phyloP scores from a whole-genome alignment of 2,797 vertebrate species.

The Pteropus rufus region DNA sequence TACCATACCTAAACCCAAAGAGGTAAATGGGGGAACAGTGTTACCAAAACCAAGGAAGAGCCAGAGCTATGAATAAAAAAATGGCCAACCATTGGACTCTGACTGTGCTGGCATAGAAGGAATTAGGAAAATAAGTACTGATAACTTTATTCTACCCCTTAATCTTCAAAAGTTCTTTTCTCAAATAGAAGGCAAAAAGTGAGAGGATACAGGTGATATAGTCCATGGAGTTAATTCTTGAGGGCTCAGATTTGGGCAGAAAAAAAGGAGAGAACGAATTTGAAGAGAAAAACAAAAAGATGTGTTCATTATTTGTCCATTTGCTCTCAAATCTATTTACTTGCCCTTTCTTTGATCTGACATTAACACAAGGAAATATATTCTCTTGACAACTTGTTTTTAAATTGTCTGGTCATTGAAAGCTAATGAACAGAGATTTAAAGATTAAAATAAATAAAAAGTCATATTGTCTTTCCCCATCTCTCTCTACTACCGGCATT shows the following conservation, averaged over 20 bases:
- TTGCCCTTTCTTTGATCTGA: background rate
- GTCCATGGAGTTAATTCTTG: background rate
- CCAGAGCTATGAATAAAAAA: background rate
- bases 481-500: background rate
- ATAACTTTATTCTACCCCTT: background rate
- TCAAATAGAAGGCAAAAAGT: background rate
- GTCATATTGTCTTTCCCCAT: background rate
- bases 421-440: background rate
- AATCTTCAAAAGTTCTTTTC: background rate
- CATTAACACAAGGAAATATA: background rate
- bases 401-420: background rate
- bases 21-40: background rate
- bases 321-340: background rate
- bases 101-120: background rate
- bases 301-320: background rate
- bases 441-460: background rate
- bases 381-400: background rate
- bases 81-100: background rate
- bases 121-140: background rate
- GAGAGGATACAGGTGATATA: background rate
- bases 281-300: background rate
- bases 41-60: background rate
- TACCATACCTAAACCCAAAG: background rate
- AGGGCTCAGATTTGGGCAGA: background rate
- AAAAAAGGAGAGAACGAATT: background rate